These are phyloP conservation scores for Brienomyrus longianalis DNA, from an alignment of 2,113 vertebrate species.

Conservation along the genomic window DNA sequence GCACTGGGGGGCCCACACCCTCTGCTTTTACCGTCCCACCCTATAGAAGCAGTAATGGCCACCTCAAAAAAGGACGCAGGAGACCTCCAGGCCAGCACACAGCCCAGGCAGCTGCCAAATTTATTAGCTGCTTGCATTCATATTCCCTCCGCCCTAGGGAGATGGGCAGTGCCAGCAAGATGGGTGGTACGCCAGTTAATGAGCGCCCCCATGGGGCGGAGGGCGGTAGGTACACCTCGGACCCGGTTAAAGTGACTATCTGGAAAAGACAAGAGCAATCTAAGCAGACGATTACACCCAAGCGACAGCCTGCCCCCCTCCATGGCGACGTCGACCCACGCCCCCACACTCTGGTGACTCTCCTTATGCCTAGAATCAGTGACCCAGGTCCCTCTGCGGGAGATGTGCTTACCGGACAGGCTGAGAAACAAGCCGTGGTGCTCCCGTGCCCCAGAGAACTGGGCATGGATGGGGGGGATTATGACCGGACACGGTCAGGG, in stretches of 20 bases:
- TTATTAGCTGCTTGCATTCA: slow-evolving; percentile 74
- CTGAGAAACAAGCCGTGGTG: slow-evolving; percentile 33
- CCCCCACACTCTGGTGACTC: slow-evolving; percentile 31
- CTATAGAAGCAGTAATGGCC: slow-evolving; percentile 55
- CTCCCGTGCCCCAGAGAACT: slow-evolving; percentile 39
- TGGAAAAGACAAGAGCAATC: slow-evolving; percentile 58
- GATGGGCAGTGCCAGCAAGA: slow-evolving; percentile 57
- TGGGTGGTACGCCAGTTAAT: slow-evolving; percentile 48
- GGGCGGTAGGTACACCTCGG: slow-evolving; percentile 34
- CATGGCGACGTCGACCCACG: slow-evolving; percentile 33
- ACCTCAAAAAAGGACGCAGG: slow-evolving; percentile 50
- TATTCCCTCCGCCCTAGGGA: slow-evolving; percentile 71
- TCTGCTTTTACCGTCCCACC: slow-evolving; percentile 49
- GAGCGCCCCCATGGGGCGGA: slow-evolving; percentile 46
- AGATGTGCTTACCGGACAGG: slow-evolving; percentile 28
- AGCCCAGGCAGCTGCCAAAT: slow-evolving; percentile 61
- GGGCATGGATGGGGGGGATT: slow-evolving; percentile 45
- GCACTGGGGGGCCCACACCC: slow-evolving; percentile 29
- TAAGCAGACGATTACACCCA: slow-evolving; percentile 59
- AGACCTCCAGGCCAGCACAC: slow-evolving; percentile 47
- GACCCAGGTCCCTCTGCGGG: slow-evolving; percentile 26
- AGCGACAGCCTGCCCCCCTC: slow-evolving; percentile 48
- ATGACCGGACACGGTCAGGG: slow-evolving; percentile 40
- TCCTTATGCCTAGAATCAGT: slow-evolving; percentile 11
- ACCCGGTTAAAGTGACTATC: slow-evolving; percentile 54